Evolutionary conservation across 2,888 invertebrate genomes (phyloP).

Genomic region (Nephrocerus scutellatus): DNA sequence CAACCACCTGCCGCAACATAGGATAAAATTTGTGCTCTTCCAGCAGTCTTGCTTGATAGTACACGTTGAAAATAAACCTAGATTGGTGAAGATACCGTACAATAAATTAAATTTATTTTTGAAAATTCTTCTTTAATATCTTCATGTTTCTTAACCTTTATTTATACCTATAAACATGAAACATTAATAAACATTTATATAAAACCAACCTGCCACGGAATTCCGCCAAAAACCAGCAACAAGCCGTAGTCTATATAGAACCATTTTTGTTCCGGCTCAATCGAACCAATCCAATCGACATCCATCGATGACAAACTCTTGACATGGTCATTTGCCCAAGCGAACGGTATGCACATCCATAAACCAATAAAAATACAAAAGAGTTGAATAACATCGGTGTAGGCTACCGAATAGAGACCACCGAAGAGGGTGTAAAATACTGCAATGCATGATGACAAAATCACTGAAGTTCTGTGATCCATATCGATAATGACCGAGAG

Average conservation of each 20-base stretch:
- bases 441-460: slow-evolving; percentile 92
- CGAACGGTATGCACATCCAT: slow-evolving; percentile 97
- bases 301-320: slow-evolving; percentile 73
- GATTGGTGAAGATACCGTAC: slow-evolving; percentile 10
- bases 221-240: slow-evolving; percentile 87
- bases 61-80: slow-evolving; percentile 97
- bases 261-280: slow-evolving; percentile 67
- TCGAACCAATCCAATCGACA: slow-evolving; percentile 82
- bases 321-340: slow-evolving; percentile 82
- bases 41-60: slow-evolving; percentile 90
- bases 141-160: not conserved
- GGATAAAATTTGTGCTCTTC: slow-evolving; percentile 86
- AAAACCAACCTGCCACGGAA: slow-evolving; percentile 82
- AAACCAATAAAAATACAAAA: slow-evolving; percentile 97
- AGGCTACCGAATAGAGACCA: slow-evolving; percentile 95
- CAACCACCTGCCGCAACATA: slow-evolving; percentile 95
- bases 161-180: not conserved
- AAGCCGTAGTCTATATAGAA: slow-evolving; percentile 83
- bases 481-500: slow-evolving; percentile 94
- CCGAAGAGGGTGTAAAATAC: slow-evolving; percentile 97
- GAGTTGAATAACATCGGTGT: slow-evolving; percentile 96
- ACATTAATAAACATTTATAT: not conserved
- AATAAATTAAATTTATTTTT: not conserved
- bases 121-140: not conserved
- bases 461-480: slow-evolving; percentile 86